Evolutionary conservation across 2,113 vertebrate genomes (phyloP).

Genomic region (Cyprinodon variegatus): DNA sequence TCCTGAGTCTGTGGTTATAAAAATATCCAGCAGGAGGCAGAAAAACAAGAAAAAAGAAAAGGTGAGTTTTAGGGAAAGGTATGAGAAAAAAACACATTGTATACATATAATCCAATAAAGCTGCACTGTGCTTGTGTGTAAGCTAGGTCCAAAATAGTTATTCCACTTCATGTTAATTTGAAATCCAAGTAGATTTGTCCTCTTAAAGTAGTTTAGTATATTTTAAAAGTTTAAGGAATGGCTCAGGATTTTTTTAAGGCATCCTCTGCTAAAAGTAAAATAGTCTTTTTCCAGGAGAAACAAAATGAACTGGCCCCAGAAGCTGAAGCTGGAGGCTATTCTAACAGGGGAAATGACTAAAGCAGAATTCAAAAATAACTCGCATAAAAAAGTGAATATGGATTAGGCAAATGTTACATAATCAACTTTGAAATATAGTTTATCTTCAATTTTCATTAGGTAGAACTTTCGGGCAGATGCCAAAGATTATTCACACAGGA

Average conservation of each 20-base stretch:
- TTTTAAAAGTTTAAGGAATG: not conserved
- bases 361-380: not conserved
- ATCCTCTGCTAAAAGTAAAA: not conserved
- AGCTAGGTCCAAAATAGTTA: not conserved
- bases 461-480: too few species aligned
- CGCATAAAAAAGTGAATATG: too few species aligned
- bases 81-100: not conserved
- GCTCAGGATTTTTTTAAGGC: not conserved
- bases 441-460: too few species aligned
- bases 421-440: too few species aligned
- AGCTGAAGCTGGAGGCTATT: too few species aligned
- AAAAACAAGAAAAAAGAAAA: conserved; percentile 57
- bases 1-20: conserved; percentile 86
- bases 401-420: too few species aligned
- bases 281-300: not conserved
- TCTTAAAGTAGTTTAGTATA: not conserved
- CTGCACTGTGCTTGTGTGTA: conserved; percentile 2
- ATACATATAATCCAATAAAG: not conserved
- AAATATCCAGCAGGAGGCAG: conserved; percentile 77
- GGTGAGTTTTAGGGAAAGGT: conserved; percentile 48
- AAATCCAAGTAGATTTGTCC: not conserved
- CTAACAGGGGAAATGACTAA: not conserved
- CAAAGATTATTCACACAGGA: not conserved
- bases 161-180: not conserved
- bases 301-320: too few species aligned